These are phyloP conservation scores for Muntiacus reevesi DNA, from an alignment of 2,113 vertebrate genomes.

Conservation along the genomic window DNA sequence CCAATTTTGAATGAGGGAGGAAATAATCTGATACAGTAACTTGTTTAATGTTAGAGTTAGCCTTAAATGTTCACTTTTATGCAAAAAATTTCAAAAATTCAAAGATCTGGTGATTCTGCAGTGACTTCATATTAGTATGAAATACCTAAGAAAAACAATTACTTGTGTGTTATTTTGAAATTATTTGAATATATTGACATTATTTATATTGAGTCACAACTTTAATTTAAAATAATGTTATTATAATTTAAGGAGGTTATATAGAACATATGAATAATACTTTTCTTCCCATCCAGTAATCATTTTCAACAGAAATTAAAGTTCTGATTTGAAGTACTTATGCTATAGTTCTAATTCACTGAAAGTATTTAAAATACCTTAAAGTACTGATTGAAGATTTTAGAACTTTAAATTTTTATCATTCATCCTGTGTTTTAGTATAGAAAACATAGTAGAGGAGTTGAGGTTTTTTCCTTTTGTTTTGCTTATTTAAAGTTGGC, in stretches of 20 bases:
- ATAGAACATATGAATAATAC: not conserved
- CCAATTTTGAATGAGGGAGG: not conserved
- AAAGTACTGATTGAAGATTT: not conserved
- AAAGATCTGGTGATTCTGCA: not conserved
- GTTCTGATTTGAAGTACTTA: conserved; percentile 1
- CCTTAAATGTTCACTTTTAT: conserved; percentile 9
- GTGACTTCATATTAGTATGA: not conserved
- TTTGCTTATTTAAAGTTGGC: not conserved
- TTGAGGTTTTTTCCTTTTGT: not conserved
- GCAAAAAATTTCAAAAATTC: not conserved
- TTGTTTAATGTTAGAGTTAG: not conserved
- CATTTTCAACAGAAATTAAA: not conserved
- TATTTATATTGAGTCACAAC: not conserved
- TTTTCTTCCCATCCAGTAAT: not conserved
- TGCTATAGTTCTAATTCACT: not conserved
- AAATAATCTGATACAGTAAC: not conserved
- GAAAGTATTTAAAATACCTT: conserved; percentile 14
- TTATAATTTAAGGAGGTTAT: not conserved
- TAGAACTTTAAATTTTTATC: conserved; percentile 11
- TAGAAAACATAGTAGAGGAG: not conserved
- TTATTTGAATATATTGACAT: not conserved
- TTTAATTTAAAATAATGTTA: conserved; percentile 28
- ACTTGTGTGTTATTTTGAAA: not conserved
- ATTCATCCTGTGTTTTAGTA: not conserved
- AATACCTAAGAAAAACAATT: not conserved